phyloP scores from a whole-genome alignment of 2,797 vertebrate species.

The Mionectes olivaceus region DNA sequence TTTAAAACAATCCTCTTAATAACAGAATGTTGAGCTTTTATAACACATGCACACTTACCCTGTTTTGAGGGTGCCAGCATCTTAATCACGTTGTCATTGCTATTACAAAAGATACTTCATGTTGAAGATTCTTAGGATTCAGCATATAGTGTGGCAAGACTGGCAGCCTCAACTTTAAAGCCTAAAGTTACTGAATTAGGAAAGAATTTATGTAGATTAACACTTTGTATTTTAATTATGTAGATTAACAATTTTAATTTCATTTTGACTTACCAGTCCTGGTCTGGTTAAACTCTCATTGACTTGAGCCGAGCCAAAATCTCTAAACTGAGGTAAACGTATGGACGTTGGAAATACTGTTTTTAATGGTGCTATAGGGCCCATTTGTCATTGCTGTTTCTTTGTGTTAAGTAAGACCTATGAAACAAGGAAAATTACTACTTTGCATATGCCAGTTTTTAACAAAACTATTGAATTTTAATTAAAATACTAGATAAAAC shows the following conservation, averaged over 20 bases:
- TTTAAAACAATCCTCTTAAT: neutral
- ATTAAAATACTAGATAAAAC: neutral
- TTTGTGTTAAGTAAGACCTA: constrained; percentile 1
- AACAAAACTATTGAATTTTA: neutral
- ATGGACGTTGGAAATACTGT: neutral
- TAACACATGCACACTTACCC: neutral
- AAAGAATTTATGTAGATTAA: neutral
- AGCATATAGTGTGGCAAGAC: neutral
- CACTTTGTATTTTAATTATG: neutral
- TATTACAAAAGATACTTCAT: neutral
- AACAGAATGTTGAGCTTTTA: neutral
- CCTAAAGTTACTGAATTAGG: neutral
- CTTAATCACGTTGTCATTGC: neutral
- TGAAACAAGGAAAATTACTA: constrained; percentile 12
- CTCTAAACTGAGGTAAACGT: neutral
- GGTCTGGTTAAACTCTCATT: neutral
- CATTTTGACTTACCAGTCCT: neutral
- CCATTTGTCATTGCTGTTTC: neutral
- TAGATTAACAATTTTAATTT: neutral
- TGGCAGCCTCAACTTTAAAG: neutral
- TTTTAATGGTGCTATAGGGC: neutral
- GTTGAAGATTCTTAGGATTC: neutral
- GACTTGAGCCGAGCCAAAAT: neutral
- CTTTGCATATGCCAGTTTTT: neutral
- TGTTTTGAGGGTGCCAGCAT: neutral